Base-by-base conservation (phyloP, 1,140 invertebrate genomes). In the Drosophila lini region DNA sequence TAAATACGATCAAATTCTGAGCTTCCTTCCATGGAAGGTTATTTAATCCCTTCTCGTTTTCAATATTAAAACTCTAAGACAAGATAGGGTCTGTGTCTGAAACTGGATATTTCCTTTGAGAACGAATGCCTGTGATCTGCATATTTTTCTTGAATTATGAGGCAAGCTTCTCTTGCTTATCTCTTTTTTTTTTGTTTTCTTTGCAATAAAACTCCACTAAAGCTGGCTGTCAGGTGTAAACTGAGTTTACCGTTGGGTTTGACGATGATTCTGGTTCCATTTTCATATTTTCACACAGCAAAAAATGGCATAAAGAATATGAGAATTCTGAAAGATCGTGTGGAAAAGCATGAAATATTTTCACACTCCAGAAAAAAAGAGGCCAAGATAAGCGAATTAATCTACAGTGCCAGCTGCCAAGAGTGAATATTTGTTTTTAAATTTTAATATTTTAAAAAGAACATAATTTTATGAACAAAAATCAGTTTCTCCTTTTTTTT, bases 311-410 rank as follows among this genome's bases (percentile, higher is more conserved):
- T 19, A 65, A 60, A 47, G 44, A 42, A 22, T 22, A n/a, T 7
- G 10, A n/a, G 52, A 41, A 16, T 58, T 41, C 15, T 28, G 16
- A 19, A 10, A 41, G 53, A 65, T 62, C 32, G 62, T 31, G 57
- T 62, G 62, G 57, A 64, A 64, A 62, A 65, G 62, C 22, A 41
- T 63, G 40, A 36, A 65, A 62, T 44, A 65, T 65, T 65, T 65
- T 65, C 41, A 65, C 62, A 63, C 38, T 40, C 34, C 34, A 36
- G 22, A 45, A 62, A 45, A 10, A 50, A 32, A 60, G 31, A 10
- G 53, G 40, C 15, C 13, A 36, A 61, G 55, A 59, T 60, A 64
- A 44, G 40, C 3, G n/a, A 41, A 32, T 42, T n/a, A 16, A 41
- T 6, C 6, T 60, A 36, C 40, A 32, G 55, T 10, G 19, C 0